These are phyloP conservation scores for Melipona quadrifasciata DNA, from an alignment of 1,140 invertebrate species.

Conservation along the genomic window DNA sequence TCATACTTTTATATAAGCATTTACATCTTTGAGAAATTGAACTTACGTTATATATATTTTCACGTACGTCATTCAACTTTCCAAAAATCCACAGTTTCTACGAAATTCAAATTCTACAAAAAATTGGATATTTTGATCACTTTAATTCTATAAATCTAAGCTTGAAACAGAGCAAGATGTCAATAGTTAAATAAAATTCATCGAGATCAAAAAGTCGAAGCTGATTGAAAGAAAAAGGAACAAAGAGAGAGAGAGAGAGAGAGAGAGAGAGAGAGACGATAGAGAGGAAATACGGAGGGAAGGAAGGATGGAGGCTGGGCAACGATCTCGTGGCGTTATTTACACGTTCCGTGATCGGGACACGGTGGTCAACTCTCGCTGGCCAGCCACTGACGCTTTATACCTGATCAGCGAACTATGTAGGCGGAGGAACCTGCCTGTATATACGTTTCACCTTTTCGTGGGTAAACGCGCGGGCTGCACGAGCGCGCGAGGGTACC, in stretches of 20 bases:
- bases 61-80: neutral
- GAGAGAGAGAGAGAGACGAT: neutral
- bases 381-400: conserved; percentile 52
- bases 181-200: neutral
- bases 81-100: neutral
- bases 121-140: neutral
- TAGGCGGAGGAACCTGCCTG: conserved; percentile 57
- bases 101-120: neutral
- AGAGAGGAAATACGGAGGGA: conserved; percentile 22
- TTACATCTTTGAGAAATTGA: no score
- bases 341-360: conserved; percentile 64
- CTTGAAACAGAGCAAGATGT: neutral
- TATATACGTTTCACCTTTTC: conserved; percentile 65
- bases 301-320: conserved; percentile 62
- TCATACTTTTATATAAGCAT: no score
- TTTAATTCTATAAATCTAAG: neutral
- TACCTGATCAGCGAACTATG: conserved; percentile 57
- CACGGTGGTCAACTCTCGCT: conserved; percentile 42
- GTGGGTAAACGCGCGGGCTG: conserved; percentile 56
- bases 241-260: conserved; percentile 14
- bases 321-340: conserved; percentile 76
- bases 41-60: no score
- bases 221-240: neutral
- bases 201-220: neutral
- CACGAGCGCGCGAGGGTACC: conserved; percentile 52